Evolutionary conservation across 2,113 vertebrate species (phyloP).

Genomic region (Xerus inauris): DNA sequence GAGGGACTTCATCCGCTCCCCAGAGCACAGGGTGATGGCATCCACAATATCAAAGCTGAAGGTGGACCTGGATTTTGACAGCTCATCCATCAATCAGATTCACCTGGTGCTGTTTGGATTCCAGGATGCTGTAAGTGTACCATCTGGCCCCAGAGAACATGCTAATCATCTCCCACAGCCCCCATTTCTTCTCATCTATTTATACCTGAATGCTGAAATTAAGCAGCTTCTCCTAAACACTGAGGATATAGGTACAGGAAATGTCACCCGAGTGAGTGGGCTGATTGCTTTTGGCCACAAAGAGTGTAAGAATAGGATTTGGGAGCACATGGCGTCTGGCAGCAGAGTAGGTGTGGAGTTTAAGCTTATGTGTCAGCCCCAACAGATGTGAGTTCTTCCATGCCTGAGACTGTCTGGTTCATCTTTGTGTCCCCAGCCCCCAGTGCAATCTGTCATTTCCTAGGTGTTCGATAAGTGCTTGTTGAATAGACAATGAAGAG

Average conservation of each 20-base stretch:
- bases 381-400: neutral
- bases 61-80: constrained; percentile 95
- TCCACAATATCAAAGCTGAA: constrained; percentile 95
- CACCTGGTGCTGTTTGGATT: constrained; percentile 96
- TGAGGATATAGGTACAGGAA: neutral
- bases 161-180: neutral
- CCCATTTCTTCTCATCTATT: neutral
- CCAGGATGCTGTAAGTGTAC: constrained; percentile 93
- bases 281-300: neutral
- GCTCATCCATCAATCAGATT: constrained; percentile 95
- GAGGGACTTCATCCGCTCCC: constrained; percentile 95
- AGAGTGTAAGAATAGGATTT: neutral
- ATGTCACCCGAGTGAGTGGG: neutral
- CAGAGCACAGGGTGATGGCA: constrained; percentile 95
- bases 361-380: neutral
- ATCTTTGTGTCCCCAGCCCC: neutral
- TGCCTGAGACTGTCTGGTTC: neutral
- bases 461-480: neutral
- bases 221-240: neutral
- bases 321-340: neutral
- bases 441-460: neutral
- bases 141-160: neutral
- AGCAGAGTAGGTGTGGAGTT: neutral
- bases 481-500: neutral
- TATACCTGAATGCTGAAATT: neutral